phyloP scores from a whole-genome alignment of 2,797 vertebrate genomes.

The Pteropus rufus region DNA sequence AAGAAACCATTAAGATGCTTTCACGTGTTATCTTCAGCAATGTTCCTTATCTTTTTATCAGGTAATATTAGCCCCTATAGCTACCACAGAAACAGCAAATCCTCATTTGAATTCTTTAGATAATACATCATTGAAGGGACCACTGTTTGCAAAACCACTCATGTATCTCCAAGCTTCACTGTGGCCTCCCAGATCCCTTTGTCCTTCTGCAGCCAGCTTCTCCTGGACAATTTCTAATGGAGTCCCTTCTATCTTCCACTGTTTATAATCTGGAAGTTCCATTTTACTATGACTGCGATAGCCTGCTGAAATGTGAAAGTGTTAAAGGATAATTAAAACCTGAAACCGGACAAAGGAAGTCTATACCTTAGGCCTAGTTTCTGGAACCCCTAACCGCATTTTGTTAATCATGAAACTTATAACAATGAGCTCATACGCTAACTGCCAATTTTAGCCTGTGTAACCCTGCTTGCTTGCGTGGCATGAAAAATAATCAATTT shows the following conservation, averaged over 20 bases:
- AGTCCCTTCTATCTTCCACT: conserved; percentile 92
- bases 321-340: too few species aligned
- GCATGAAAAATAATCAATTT: too few species aligned
- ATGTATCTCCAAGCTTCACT: conserved; percentile 95
- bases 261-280: conserved; percentile 84
- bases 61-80: conserved; percentile 91
- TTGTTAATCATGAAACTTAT: too few species aligned
- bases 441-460: too few species aligned
- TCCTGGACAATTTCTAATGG: conserved; percentile 89
- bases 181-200: conserved; percentile 93
- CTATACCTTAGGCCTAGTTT: too few species aligned
- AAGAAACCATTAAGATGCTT: neutral
- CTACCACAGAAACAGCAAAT: conserved; percentile 91
- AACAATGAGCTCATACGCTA: too few species aligned
- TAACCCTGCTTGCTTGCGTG: too few species aligned
- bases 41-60: conserved; percentile 89
- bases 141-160: conserved; percentile 86
- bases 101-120: conserved; percentile 90
- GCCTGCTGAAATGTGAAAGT: too few species aligned
- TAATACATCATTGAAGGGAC: conserved; percentile 84
- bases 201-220: conserved; percentile 86
- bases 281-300: conserved; percentile 78
- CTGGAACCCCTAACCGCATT: too few species aligned
- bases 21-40: conserved; percentile 67
- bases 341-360: too few species aligned